Evolutionary conservation across 2,113 vertebrate genomes (phyloP).

Genomic region (Eupsittula cactorum): DNA sequence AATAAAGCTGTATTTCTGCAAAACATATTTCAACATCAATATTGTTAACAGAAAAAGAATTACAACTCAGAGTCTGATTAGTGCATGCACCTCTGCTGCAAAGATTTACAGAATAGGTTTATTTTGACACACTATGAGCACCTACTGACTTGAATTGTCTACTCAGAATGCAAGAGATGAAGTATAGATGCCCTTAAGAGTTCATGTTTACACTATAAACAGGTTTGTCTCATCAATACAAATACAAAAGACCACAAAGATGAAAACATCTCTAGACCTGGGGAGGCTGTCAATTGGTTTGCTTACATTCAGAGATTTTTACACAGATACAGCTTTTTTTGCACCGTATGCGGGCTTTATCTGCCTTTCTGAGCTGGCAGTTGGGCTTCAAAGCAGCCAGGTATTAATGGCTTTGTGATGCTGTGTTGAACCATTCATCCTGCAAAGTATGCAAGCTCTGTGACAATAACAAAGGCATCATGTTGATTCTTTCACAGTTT

Average conservation of each 20-base stretch:
- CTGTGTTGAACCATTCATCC: conserved; percentile 46
- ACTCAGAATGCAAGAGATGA: not conserved
- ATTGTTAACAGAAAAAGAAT: not conserved
- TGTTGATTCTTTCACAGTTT: conserved; percentile 23
- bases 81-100: not conserved
- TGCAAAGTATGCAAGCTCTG: conserved; percentile 24
- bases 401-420: conserved; percentile 33
- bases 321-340: conserved; percentile 2
- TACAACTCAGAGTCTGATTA: not conserved
- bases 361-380: not conserved
- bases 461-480: conserved; percentile 33
- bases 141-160: not conserved
- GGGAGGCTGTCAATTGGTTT: not conserved
- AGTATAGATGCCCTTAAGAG: not conserved
- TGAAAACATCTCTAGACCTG: not conserved
- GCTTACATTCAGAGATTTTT: conserved; percentile 13
- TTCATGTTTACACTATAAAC: not conserved
- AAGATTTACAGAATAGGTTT: not conserved
- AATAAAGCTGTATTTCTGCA: not conserved
- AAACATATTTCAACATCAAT: not conserved
- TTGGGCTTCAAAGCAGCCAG: conserved; percentile 39
- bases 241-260: not conserved
- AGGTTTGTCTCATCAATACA: conserved; percentile 3
- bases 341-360: not conserved
- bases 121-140: not conserved